Conservation (phyloP, 2,888 invertebrate genomes). For the Epsilonema sp. region DNA sequence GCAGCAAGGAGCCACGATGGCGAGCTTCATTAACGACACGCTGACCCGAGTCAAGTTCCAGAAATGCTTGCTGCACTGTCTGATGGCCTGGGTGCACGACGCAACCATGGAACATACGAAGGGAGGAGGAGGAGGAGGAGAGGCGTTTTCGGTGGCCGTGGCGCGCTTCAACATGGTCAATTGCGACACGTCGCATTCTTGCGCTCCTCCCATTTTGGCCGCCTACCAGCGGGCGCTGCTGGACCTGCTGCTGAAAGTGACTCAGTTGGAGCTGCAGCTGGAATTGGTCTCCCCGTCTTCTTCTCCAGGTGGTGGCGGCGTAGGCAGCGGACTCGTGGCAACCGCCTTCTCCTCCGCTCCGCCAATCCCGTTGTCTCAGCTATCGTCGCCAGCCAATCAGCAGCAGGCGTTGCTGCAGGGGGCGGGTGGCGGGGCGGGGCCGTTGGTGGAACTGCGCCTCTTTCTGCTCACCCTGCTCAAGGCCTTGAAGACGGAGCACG, state of each 20-base stretch:
- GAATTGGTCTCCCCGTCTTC: no score
- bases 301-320: no score
- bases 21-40: constrained; percentile 49
- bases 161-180: constrained; percentile 26
- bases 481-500: constrained; percentile 41
- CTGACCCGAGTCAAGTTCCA: constrained; percentile 58
- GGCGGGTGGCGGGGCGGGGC: neutral
- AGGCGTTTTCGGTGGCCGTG: constrained; percentile 21
- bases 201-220: constrained; percentile 18
- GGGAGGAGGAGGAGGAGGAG: no score
- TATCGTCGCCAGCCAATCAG: neutral
- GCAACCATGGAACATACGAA: no score
- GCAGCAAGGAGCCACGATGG: constrained; percentile 3
- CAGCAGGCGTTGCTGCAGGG: neutral
- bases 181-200: constrained; percentile 16
- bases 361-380: no score
- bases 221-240: constrained; percentile 21
- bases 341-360: no score
- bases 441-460: constrained; percentile 49
- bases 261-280: constrained; percentile 15
- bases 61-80: constrained; percentile 57
- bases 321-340: no score
- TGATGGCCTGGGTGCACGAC: constrained; percentile 52
- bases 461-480: constrained; percentile 56
- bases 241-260: constrained; percentile 19